phyloP scores from a whole-genome alignment of 2,113 vertebrate genomes.

The Rynchops niger region DNA sequence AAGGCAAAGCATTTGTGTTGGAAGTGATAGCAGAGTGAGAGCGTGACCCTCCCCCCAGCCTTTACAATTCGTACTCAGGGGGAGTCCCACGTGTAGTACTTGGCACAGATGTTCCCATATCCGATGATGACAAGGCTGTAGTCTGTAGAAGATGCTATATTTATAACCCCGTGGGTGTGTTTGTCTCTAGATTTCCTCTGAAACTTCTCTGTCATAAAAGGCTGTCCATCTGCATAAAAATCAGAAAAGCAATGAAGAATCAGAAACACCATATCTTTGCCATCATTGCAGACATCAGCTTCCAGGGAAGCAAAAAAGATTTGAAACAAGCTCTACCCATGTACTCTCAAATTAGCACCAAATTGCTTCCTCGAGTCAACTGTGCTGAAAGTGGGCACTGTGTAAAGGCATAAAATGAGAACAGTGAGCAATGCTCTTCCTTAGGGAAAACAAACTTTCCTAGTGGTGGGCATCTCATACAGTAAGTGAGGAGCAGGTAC shows the following conservation, averaged over 20 bases:
- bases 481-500: not conserved
- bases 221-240: not conserved
- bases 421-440: not conserved
- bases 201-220: not conserved
- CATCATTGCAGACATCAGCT: not conserved
- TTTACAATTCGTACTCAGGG: not conserved
- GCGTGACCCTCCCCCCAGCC: not conserved
- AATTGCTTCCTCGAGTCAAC: not conserved
- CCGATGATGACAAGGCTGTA: not conserved
- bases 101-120: not conserved
- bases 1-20: not conserved
- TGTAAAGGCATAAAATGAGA: not conserved
- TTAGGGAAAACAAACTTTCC: not conserved
- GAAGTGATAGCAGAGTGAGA: not conserved
- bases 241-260: not conserved
- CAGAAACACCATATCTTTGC: not conserved
- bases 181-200: not conserved
- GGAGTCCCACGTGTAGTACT: not conserved
- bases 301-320: not conserved
- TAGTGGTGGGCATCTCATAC: not conserved
- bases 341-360: not conserved
- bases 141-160: not conserved
- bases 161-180: not conserved
- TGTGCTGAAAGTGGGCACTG: fast-evolving
- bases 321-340: not conserved